Evolutionary conservation across 2,113 vertebrate species (phyloP), one percentile per base, ranked within the genome.

Genomic region (Gavialis gangeticus): DNA sequence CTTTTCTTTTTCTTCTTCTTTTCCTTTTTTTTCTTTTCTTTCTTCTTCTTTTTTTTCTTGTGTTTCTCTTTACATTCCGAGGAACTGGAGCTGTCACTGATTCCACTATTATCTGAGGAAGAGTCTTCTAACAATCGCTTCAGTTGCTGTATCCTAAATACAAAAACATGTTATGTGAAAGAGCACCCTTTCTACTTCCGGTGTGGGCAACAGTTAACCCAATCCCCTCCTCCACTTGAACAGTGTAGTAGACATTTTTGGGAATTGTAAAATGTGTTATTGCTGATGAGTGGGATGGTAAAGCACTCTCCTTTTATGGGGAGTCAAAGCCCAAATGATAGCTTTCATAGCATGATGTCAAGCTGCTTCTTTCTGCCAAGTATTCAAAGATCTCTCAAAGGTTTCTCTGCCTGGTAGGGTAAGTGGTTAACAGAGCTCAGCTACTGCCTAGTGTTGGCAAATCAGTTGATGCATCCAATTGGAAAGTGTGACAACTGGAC

Each of bases 111-210:
- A 75, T 98, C 98, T 21, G 99, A 99, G 82, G 99, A 99, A 87
- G 98, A 99, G 92, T 99, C 99, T 86, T 99, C 98, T 30, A 99
- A 98, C 59, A 99, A 98, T 95, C 99, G 98, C 95, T 98, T 99
- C 75, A 99, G 96, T 92, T 99, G 99, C 97, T 99, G 98, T 97
- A 99, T 99, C 98, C 99, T 99, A 89, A 67, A 95, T 82, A 46
- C 34, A 82, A 85, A 78, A 90, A 91, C 96, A 90, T 62, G 13
- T 24, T 14, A 91, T 0, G 13, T 30, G 13, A 84, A 69, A 92
- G 2, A 95, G 80, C 93, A 95, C 71, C 18, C 30, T 69, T 87
- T 75, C 75, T 57, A 84, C 54, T 28, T 75, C 30, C 67, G 8
- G 17, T 63, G n/a, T 62, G 34, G 21, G 2, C 27, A 85, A n/a